Evolutionary conservation across 2,113 vertebrate genomes (phyloP), one percentile per base, ranked within the genome.

Genomic region (Syngnathus scovelli): DNA sequence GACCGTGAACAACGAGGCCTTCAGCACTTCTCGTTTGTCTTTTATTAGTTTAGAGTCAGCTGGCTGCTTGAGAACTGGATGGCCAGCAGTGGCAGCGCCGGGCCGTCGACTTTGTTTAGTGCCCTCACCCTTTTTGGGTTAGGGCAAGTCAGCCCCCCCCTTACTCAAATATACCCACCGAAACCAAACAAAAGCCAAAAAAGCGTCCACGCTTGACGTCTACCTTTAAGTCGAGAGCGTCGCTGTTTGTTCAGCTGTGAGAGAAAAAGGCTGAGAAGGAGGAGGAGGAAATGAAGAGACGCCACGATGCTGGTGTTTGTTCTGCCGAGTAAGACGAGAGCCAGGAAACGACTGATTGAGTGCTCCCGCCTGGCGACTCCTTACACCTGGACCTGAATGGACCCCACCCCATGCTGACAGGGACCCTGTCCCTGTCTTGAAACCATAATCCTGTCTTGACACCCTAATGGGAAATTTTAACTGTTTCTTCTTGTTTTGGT

Each of bases 231-330:
- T 81, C 70, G 76, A 82, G 80, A 78, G 72, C 3, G 38, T 62
- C 44, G 70, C 65, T 92, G 89, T 92, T 92, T 92, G 87, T 90
- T 89, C 90, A 92, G 91, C 91, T 92, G 91, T 84, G 64, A 68
- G 76, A 82, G 82, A 75, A 36, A 66, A 23, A 21, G 54, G 21
- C 64, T 65, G 72, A 66, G 66, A 75, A 71, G 44, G 79, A 36
- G 58, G 73, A 67, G 72, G 76, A 85, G 87, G 86, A 87, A 89
- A 90, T 82, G 83, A 90, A 86, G 76, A 81, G 79, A 79, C 71
- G 55, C 55, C 27, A 76, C 81, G 75, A 75, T 33, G 79, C 65
- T 72, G 38, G 74, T 79, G 75, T 77, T 76, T 77, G 74, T 83
- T 80, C 79, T 85, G 86, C 85, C 88, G 88, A 87, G 80, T 87